Base-by-base conservation (phyloP, 2,797 vertebrate genomes). In the Tragopan temminckii region DNA sequence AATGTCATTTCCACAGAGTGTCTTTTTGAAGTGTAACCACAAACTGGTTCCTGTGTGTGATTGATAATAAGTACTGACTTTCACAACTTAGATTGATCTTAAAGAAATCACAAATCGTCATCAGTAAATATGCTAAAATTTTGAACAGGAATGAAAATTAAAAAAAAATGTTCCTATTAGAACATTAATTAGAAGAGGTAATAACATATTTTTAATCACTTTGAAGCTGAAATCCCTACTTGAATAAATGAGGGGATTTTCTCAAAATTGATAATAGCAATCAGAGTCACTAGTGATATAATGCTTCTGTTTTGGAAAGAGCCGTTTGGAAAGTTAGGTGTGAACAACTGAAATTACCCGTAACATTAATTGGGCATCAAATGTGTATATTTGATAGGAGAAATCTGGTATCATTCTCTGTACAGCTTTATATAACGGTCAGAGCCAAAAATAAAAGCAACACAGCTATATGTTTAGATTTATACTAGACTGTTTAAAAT, bases 171-270 rank as follows among this genome's bases (percentile, higher is more conserved):
- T 9, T 66, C 55, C 55, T 80, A 85, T 63, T 11, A 69, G 50
- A 93, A 76, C 1, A 55, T 58, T 71, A 92, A 79, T 76, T 70
- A 70, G 29, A 66, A 78, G 52, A 80, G 13, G 24, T 61, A 83
- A 76, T 42, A 87, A 80, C 27, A 64, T 57, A 83, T n/a, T 59
- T 4, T n/a, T 78, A 86, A 92, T 69, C 25, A 72, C 36, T 94
- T 91, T 81, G 69, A 94, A 88, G 63, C 19, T 85, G 31, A 5
- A 88, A 76, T 72, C 15, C 9, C 20, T 78, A 87, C 77, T 83
- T 52, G 91, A 93, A 93, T 53, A 77, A 90, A 84, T 57, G 17
- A 87, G 10, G 42, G 25, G 10, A 50, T 86, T 93, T 90, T 85
- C 72, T 87, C 78, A 72, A 89, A 92, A 75, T 10, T 63, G 42